Evolutionary conservation across 2,797 vertebrate species (phyloP), one percentile per base, ranked within the genome.

Genomic region (Myotis myotis): DNA sequence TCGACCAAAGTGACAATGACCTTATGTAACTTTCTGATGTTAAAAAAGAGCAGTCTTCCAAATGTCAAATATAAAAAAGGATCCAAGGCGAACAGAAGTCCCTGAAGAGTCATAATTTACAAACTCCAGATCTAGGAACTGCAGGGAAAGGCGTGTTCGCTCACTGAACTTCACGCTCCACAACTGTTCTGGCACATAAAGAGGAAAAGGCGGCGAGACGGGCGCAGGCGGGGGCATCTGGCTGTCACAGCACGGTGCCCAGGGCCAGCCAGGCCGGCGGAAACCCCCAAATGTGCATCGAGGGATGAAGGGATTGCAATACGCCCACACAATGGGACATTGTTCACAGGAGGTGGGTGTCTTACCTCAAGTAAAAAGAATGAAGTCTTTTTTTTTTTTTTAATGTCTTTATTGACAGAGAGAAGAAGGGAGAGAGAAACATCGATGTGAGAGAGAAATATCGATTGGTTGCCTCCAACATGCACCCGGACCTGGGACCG

Each of bases 1-100:
- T 36, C 22, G 8, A 60, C 60, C 36, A 38, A 72, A 51, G 38
- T 87, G 72, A 89, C 75, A 68, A 28, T 9, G 88, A 70, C 60
- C 72, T 79, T 51, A 47, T 44, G 36, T 44, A 28, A 88, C 62
- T 78, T 81, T 86, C 75, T n/a, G 44, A 72, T 47, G 51, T 87
- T 68, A 66, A 72, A 79, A 75, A 93, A 74, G 13, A 86, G 23
- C 51, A n/a, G 30, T 49, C 62, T 88, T 94, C 79, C 78, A 91
- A 84, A 64, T 57, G 22, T 72, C 66, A 85, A 53, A 49, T 53
- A 47, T 11, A 44, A 75, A 79, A 83, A 83, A n/a, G 49, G 75
- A 81, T 25, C 47, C 44, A 55, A 10, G 6, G 38, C 57, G 33
- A 70, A 82, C 22, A 71, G 44, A 82, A 76, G 57, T 85, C 33